phyloP scores from a whole-genome alignment of 2,888 invertebrate genomes.

The Polydrusus tereticollis region DNA sequence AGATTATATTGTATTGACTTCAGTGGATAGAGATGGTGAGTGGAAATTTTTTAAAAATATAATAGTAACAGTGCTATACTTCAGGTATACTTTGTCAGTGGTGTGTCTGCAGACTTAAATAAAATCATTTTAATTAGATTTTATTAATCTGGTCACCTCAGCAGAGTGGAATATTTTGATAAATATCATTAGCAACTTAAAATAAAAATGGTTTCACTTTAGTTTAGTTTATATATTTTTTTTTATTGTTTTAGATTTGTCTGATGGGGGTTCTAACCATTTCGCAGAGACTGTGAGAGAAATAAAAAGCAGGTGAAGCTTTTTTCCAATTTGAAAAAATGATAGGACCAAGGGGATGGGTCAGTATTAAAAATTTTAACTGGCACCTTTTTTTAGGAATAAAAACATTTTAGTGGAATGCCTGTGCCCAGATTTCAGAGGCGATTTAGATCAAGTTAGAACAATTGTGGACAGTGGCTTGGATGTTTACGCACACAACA shows the following conservation, averaged over 20 bases:
- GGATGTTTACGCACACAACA: constrained; percentile 98
- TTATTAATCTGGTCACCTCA: too few species aligned
- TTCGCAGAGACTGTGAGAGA: constrained; percentile 92
- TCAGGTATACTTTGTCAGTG: too few species aligned
- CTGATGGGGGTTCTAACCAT: constrained; percentile 94
- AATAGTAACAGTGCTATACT: too few species aligned
- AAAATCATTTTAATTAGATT: too few species aligned
- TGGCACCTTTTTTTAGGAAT: constrained; percentile 70
- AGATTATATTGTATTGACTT: constrained; percentile 97
- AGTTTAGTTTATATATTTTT: neutral
- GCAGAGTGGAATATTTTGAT: too few species aligned
- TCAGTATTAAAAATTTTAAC: neutral
- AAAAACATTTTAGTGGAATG: constrained; percentile 94
- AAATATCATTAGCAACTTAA: too few species aligned
- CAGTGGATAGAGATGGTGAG: constrained; percentile 96
- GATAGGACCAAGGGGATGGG: neutral
- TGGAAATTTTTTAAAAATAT: too few species aligned
- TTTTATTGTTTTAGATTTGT: constrained; percentile 76
- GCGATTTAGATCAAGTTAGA: constrained; percentile 80
- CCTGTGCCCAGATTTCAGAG: constrained; percentile 95
- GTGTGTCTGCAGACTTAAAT: too few species aligned
- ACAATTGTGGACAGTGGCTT: constrained; percentile 85
- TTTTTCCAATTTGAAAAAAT: neutral
- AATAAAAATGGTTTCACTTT: neutral
- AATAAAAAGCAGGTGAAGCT: constrained; percentile 83